A percentile compares a stretch with the other conserved stretches of the same genome.
Conservation (phyloP, 92 coral and sea anemone species). For the Bergia sp. region DNA sequence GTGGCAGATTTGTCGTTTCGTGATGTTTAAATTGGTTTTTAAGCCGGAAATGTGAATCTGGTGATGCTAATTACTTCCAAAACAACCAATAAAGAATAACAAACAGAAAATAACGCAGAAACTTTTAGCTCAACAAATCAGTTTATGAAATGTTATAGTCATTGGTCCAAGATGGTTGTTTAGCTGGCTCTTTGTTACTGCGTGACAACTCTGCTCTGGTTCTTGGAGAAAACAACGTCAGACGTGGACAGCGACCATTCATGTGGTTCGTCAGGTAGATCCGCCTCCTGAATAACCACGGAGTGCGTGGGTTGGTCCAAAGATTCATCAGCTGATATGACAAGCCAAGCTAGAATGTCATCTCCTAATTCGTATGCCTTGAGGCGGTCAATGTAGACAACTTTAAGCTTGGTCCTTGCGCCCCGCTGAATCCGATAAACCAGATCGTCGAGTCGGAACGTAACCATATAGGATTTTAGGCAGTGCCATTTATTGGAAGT, state of each 20-base stretch:
- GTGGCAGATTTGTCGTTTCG: no score
- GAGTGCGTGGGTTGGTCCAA: not conserved
- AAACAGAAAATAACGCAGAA: no score
- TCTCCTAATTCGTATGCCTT: not conserved
- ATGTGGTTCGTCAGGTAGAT: not conserved
- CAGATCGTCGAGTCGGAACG: slow-evolving; percentile 37
- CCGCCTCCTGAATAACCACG: not conserved
- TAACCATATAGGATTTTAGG: not conserved
- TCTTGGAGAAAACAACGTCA: not conserved
- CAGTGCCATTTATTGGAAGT: no score
- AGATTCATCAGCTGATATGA: not conserved
- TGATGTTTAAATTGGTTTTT: no score
- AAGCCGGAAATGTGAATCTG: no score
- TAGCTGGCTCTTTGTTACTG: not conserved
- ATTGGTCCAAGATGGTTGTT: not conserved
- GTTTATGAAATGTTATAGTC: not conserved
- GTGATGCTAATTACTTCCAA: no score
- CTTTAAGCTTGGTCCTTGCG: not conserved
- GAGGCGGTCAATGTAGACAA: not conserved
- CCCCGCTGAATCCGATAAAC: not conserved
- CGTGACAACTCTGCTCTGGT: slow-evolving; percentile 1
- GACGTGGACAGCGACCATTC: not conserved
- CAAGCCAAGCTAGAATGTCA: slow-evolving; percentile 15
- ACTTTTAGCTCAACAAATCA: no score
- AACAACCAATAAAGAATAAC: no score